These are phyloP conservation scores for Agapostemon virescens DNA, from an alignment of 2,888 invertebrate genomes.

Conservation along the genomic window DNA sequence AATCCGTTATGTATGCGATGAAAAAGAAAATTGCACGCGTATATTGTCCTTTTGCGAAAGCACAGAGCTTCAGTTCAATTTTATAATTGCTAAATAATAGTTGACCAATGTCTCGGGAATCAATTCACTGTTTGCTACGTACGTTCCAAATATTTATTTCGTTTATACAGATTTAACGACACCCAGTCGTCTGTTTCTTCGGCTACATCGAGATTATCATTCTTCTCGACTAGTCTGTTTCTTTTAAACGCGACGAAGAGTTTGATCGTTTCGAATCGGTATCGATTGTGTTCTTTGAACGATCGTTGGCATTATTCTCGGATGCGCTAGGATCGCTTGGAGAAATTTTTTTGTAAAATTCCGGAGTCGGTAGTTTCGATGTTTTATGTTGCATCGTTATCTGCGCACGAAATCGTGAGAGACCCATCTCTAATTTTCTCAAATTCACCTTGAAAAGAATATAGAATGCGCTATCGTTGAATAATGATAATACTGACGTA, in stretches of 20 bases:
- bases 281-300: background rate
- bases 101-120: background rate
- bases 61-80: background rate
- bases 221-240: background rate
- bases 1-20: background rate
- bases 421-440: constrained; percentile 65
- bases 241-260: background rate
- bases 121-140: background rate
- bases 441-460: constrained; percentile 16
- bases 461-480: background rate
- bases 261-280: background rate
- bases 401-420: constrained; percentile 82
- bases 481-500: background rate
- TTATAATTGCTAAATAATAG: background rate
- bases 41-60: background rate
- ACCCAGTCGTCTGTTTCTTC: background rate
- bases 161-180: background rate
- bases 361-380: constrained; percentile 28
- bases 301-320: constrained; percentile 15
- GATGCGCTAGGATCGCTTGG: background rate
- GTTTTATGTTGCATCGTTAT: constrained; percentile 66
- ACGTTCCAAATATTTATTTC: background rate
- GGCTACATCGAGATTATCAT: background rate
- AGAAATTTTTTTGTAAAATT: constrained; percentile 64
- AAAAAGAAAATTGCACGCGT: background rate